Evolutionary conservation across 2,113 vertebrate genomes (phyloP).

Genomic region (Colius striatus): DNA sequence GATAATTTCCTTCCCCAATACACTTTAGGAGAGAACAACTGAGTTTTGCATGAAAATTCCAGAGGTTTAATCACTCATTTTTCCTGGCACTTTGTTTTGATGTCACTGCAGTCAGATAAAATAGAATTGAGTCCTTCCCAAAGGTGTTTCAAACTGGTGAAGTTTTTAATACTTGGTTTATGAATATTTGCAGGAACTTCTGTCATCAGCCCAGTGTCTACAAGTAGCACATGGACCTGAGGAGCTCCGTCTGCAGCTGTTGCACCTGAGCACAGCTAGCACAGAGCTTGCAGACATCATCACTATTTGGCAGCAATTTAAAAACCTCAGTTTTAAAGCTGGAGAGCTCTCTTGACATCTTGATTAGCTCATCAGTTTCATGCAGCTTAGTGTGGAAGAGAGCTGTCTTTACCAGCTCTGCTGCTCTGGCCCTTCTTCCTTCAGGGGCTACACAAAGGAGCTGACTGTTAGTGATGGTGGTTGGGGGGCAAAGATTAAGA

Average conservation of each 20-base stretch:
- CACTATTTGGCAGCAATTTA: neutral
- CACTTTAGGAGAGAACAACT: neutral
- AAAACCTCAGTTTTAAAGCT: neutral
- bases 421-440: neutral
- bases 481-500: neutral
- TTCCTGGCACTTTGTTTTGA: neutral
- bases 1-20: neutral
- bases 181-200: neutral
- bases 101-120: neutral
- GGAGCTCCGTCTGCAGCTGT: neutral
- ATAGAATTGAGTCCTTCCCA: neutral
- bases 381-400: neutral
- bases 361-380: neutral
- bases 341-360: neutral
- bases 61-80: neutral
- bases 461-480: slow-evolving; percentile 6
- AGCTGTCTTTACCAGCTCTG: neutral
- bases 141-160: neutral
- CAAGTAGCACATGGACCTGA: neutral
- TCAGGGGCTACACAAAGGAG: neutral
- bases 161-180: neutral
- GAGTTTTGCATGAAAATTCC: neutral
- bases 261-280: neutral
- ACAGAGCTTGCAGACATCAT: neutral
- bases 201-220: fast-evolving